Percentiles rank a stretch among this genome's conserved stretches.
Evolutionary conservation across 2,888 invertebrate genomes (phyloP).

Genomic region (Drosophila rubida): DNA sequence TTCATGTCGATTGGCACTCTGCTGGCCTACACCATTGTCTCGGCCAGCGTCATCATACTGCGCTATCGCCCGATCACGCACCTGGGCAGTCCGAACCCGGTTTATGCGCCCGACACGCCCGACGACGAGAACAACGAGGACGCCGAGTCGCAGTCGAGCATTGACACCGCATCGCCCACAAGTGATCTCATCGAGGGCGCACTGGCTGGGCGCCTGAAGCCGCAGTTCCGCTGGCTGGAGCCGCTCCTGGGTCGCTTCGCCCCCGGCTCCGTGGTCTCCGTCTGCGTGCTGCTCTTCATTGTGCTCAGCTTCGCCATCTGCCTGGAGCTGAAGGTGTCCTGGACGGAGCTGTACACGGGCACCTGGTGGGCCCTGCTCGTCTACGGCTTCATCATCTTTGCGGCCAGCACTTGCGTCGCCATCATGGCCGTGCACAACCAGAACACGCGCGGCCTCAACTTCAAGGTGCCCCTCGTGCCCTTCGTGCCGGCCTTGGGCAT

Average conservation of each 20-base stretch:
- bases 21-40: conserved; percentile 95
- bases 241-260: conserved; percentile 90
- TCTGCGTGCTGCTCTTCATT: conserved; percentile 90
- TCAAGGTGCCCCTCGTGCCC: conserved; percentile 93
- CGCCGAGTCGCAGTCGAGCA: conserved; percentile 87
- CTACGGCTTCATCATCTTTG: conserved; percentile 87
- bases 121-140: conserved; percentile 86
- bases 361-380: conserved; percentile 90
- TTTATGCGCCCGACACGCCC: conserved; percentile 86
- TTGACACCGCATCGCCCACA: conserved; percentile 87
- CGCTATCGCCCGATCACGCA: conserved; percentile 89
- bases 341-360: conserved; percentile 86
- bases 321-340: conserved; percentile 88
- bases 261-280: conserved; percentile 91
- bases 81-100: conserved; percentile 83
- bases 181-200: conserved; percentile 86
- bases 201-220: conserved; percentile 91
- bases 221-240: conserved; percentile 90
- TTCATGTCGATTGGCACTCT: conserved; percentile 97
- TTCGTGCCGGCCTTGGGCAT: conserved; percentile 92
- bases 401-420: conserved; percentile 89
- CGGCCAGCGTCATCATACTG: conserved; percentile 94
- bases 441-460: conserved; percentile 89
- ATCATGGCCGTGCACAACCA: conserved; percentile 92
- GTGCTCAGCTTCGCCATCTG: conserved; percentile 89